Percentiles rank a stretch among this genome's conserved stretches.
These are phyloP conservation scores for Microcebus lehilahytsara DNA, from an alignment of 2,113 vertebrate species.

Conservation along the genomic window DNA sequence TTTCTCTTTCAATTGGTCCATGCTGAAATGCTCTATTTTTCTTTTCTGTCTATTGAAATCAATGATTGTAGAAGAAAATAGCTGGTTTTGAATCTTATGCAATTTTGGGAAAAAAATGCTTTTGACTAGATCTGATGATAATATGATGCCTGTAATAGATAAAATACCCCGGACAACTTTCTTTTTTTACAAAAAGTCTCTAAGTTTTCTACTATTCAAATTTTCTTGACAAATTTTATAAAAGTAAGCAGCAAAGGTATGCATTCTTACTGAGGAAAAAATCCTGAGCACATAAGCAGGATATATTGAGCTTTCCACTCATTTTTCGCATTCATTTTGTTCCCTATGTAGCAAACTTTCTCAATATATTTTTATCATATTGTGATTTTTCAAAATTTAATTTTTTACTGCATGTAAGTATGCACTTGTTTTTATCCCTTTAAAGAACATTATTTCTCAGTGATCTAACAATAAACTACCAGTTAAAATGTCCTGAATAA, in stretches of 20 bases:
- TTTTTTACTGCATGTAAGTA: background rate
- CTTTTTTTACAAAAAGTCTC: background rate
- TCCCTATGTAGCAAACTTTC: background rate
- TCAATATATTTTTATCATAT: background rate
- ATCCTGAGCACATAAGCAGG: background rate
- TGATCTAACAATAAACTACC: background rate
- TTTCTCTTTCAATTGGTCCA: background rate
- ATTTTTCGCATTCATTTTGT: background rate
- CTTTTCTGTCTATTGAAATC: slow-evolving; percentile 16
- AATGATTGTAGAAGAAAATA: background rate
- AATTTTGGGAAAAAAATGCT: slow-evolving; percentile 23
- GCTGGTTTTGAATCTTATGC: background rate
- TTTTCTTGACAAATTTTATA: slow-evolving; percentile 21
- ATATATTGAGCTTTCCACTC: background rate
- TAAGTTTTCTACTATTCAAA: slow-evolving; percentile 35
- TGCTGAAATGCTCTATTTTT: background rate
- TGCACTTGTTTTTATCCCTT: background rate
- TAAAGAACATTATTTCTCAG: background rate
- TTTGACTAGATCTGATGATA: slow-evolving; percentile 37
- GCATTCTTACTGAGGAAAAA: background rate
- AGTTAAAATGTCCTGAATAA: background rate
- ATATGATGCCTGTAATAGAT: slow-evolving; percentile 19
- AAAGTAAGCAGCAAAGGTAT: background rate
- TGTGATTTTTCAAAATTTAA: background rate
- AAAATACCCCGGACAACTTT: background rate